Percentiles rank a stretch among this genome's conserved stretches.
Conservation (phyloP, 1,140 invertebrate genomes). For the Brachionus calyciflorus region DNA sequence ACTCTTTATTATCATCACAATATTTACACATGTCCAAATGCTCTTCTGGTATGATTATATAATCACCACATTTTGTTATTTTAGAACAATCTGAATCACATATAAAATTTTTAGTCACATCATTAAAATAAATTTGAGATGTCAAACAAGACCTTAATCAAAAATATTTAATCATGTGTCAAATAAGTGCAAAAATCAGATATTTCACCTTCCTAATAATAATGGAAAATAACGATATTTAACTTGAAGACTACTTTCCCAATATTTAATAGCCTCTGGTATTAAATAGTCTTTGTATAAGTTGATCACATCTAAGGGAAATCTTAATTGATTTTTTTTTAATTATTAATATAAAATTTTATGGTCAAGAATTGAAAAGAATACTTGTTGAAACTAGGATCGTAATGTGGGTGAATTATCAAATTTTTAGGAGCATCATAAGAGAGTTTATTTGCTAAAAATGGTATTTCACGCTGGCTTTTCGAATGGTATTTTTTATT, state of each 20-base stretch:
- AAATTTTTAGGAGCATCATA: no score
- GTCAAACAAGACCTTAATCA: slow-evolving; percentile 22
- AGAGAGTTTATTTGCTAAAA: no score
- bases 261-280: slow-evolving; percentile 84
- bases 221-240: slow-evolving; percentile 77
- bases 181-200: slow-evolving; percentile 49
- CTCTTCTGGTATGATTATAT: slow-evolving; percentile 77
- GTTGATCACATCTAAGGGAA: neutral
- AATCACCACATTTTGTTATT: slow-evolving; percentile 85
- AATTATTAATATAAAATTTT: no score
- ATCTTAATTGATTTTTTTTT: no score
- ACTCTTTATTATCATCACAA: slow-evolving; percentile 46
- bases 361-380: no score
- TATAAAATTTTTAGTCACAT: slow-evolving; percentile 60
- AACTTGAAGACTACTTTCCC: slow-evolving; percentile 84
- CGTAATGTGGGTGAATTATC: no score
- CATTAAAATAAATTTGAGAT: slow-evolving; percentile 12
- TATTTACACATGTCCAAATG: slow-evolving; percentile 76
- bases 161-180: neutral
- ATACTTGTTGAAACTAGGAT: no score
- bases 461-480: no score
- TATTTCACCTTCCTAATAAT: slow-evolving; percentile 80
- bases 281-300: slow-evolving; percentile 63
- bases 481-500: no score
- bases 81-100: slow-evolving; percentile 81